Conservation (phyloP, 1,140 invertebrate species). For the roundworm (Caenorhabditis elegans) region WBcel235 BX284606.5:6026501-6027000, state of each 20-base stretch:
- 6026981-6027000: neutral
- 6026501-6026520: no score
- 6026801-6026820: slow-evolving; percentile 16
- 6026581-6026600: no score
- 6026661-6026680: no score
- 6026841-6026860: slow-evolving; percentile 30
- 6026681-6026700: no score
- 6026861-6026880: neutral
- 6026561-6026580: no score
- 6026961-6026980: slow-evolving; percentile 8
- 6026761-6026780: neutral
- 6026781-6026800: neutral
- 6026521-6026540: no score
- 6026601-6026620: no score
- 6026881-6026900: neutral
- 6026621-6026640: no score
- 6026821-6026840: slow-evolving; percentile 21
- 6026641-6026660: no score
- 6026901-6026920: slow-evolving; percentile 5
- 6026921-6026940: neutral
- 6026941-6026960: neutral
- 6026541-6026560: no score
- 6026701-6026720: neutral
- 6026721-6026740: slow-evolving; percentile 1
- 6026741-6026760: neutral